Evolutionary conservation across 2,797 vertebrate species (phyloP).

Genomic region (Thunnus albacares): DNA sequence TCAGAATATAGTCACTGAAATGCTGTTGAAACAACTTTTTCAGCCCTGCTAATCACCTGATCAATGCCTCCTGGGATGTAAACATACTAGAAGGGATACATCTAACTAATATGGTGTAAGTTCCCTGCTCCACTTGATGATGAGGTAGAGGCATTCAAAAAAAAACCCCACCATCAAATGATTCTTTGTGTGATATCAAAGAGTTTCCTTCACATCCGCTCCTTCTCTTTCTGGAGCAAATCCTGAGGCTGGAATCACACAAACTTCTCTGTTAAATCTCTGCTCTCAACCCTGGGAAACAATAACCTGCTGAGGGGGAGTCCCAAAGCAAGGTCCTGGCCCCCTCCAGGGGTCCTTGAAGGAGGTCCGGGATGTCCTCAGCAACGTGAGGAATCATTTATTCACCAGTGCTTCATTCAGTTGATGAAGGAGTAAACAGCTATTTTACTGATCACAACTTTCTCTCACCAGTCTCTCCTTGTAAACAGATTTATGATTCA

Average conservation of each 20-base stretch:
- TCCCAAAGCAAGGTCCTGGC: not conserved
- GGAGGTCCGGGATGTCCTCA: not conserved
- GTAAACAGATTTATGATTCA: not conserved
- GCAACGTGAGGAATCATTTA: constrained; percentile 17
- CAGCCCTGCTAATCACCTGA: not conserved
- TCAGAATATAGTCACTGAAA: not conserved
- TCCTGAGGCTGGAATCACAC: not conserved
- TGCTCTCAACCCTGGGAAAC: not conserved
- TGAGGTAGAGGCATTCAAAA: not conserved
- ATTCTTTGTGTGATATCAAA: not conserved
- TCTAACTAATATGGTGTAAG: not conserved
- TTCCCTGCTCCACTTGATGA: not conserved
- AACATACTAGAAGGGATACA: not conserved
- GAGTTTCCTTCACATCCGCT: not conserved
- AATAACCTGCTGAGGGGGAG: not conserved
- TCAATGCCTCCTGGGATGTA: not conserved
- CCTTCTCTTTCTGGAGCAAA: not conserved
- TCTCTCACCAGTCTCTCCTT: not conserved
- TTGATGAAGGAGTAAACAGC: no score
- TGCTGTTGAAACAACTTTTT: not conserved
- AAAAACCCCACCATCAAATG: not conserved
- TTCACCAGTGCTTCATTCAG: not conserved
- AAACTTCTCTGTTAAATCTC: not conserved
- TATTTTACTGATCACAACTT: constrained; percentile 22
- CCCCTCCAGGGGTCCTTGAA: not conserved